Percentiles rank a stretch among this genome's conserved stretches.
These are phyloP conservation scores for Deilephila porcellus DNA, from an alignment of 2,888 invertebrate genomes.

Conservation along the genomic window DNA sequence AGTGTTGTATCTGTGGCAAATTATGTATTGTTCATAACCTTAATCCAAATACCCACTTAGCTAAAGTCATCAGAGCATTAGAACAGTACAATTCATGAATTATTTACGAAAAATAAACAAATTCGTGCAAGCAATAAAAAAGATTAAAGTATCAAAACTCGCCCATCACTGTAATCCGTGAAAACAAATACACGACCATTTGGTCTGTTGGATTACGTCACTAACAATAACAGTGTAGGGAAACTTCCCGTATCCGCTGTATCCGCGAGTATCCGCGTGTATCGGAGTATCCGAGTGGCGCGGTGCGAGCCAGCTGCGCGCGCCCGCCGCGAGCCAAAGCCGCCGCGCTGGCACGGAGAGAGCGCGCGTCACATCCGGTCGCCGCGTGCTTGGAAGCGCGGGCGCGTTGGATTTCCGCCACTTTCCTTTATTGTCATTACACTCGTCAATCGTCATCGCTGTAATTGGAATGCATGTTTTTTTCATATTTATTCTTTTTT, in stretches of 20 bases:
- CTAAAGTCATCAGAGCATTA: too few relatives aligned
- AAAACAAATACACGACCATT: not conserved
- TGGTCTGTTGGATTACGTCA: not conserved
- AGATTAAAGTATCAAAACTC: not conserved
- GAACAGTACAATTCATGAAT: too few relatives aligned
- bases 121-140: not conserved
- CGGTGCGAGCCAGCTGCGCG: not conserved
- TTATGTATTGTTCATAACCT: too few relatives aligned
- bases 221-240: not conserved
- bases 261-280: not conserved
- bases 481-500: too few relatives aligned
- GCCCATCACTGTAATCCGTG: not conserved
- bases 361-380: slow-evolving; percentile 24
- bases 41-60: too few relatives aligned
- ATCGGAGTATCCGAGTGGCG: not conserved
- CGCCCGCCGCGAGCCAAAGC: slow-evolving; percentile 11
- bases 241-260: not conserved
- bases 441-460: not conserved
- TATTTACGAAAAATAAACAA: not conserved
- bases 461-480: too few relatives aligned
- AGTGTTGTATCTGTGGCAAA: too few relatives aligned
- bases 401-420: slow-evolving; percentile 4
- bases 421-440: slow-evolving; percentile 19
- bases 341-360: slow-evolving; percentile 17
- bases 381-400: slow-evolving; percentile 3